A percentile compares a stretch with the other conserved stretches of the same genome.
These are phyloP conservation scores for Cyclura pinguis DNA, from an alignment of 2,797 vertebrate species.

Conservation along the genomic window DNA sequence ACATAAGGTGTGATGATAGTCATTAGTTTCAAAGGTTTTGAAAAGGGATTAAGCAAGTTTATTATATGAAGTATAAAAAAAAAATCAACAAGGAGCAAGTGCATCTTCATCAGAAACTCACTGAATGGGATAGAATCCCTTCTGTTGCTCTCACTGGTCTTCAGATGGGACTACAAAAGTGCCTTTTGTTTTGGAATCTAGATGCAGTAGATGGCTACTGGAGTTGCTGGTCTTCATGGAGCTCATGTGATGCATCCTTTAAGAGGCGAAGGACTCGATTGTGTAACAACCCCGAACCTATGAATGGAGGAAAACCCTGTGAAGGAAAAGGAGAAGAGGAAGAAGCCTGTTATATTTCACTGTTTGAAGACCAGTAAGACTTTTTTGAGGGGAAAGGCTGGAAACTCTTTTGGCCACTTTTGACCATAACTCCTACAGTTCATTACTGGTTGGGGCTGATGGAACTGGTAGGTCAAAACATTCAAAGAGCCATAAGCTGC, in stretches of 20 bases:
- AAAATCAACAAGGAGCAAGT: background rate
- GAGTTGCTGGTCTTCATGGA: constrained; percentile 91
- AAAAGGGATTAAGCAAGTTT: background rate
- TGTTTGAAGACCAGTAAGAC: constrained; percentile 80
- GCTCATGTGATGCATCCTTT: constrained; percentile 77
- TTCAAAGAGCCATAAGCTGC: too few relatives aligned
- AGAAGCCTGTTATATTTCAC: constrained; percentile 83
- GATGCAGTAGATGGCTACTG: constrained; percentile 86
- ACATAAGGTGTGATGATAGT: background rate
- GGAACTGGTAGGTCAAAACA: too few relatives aligned
- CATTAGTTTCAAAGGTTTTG: background rate
- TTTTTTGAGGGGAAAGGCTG: too few relatives aligned
- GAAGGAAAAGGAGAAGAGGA: constrained; percentile 73
- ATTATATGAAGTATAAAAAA: background rate
- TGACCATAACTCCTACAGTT: too few relatives aligned
- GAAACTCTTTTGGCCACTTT: too few relatives aligned
- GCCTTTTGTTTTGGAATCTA: constrained; percentile 54
- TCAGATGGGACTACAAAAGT: background rate
- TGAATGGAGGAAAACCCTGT: constrained; percentile 82
- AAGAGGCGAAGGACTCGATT: constrained; percentile 80
- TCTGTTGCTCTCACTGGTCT: background rate
- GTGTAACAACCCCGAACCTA: constrained; percentile 85
- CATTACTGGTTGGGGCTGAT: too few relatives aligned
- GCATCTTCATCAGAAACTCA: background rate
- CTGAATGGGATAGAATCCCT: background rate